A percentile compares a stretch with the other conserved stretches of the same genome.
These are phyloP conservation scores for Epinephelus moara DNA, from an alignment of 2,113 vertebrate genomes.

Conservation along the genomic window DNA sequence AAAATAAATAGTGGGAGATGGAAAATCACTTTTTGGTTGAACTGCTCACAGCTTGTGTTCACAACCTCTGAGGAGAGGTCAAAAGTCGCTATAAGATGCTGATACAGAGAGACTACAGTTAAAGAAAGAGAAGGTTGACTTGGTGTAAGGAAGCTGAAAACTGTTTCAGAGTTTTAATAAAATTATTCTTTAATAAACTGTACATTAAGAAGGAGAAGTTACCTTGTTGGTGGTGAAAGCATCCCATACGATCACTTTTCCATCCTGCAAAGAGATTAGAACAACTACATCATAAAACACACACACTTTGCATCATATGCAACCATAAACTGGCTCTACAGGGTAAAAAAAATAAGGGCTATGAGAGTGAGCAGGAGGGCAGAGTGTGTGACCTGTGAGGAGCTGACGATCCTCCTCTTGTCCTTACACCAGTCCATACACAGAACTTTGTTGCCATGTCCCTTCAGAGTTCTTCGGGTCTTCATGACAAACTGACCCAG, in stretches of 20 bases:
- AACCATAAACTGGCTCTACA: neutral
- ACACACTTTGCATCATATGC: neutral
- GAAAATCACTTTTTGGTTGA: neutral
- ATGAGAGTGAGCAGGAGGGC: neutral
- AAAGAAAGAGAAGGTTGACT: neutral
- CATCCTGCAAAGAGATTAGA: constrained; percentile 88
- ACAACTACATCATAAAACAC: neutral
- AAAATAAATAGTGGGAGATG: neutral
- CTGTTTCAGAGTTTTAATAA: neutral
- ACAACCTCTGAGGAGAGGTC: neutral
- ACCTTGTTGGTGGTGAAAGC: constrained; percentile 99
- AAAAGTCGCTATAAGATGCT: neutral
- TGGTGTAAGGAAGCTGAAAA: neutral
- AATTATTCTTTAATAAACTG: neutral
- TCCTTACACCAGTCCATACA: constrained; percentile 99
- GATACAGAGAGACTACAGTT: neutral
- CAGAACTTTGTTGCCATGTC: constrained; percentile 98
- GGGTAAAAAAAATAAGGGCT: neutral
- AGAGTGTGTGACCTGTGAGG: constrained; percentile 90
- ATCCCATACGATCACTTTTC: constrained; percentile 99
- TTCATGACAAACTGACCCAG: constrained; percentile 99
- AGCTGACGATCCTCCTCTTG: constrained; percentile 97
- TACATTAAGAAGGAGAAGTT: neutral
- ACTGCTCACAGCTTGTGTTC: no score
- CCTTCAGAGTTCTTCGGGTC: constrained; percentile 96